Evolutionary conservation across 1,140 invertebrate genomes (phyloP).

Genomic region (Lerema accius): DNA sequence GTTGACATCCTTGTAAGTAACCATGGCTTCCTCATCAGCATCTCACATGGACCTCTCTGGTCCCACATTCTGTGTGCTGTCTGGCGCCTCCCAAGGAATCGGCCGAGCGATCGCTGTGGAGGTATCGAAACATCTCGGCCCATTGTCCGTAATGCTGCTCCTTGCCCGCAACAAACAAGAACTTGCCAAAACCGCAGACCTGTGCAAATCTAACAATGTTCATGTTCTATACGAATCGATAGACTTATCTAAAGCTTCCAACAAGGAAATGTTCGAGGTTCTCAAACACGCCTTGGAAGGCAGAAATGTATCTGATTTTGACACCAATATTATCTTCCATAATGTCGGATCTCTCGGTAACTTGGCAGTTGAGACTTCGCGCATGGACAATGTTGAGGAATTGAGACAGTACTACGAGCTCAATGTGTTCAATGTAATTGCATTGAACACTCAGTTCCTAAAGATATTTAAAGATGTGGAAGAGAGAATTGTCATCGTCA

Average conservation of each 20-base stretch:
- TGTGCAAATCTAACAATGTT: slow-evolving; percentile 82
- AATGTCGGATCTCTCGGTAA: slow-evolving; percentile 96
- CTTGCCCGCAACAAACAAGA: slow-evolving; percentile 88
- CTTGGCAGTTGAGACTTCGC: slow-evolving; percentile 83
- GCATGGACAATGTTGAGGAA: slow-evolving; percentile 84
- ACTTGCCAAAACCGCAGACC: slow-evolving; percentile 85
- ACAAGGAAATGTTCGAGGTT: slow-evolving; percentile 77
- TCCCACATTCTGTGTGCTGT: slow-evolving; percentile 86
- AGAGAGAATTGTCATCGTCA: slow-evolving; percentile 86
- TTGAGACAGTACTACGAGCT: slow-evolving; percentile 89
- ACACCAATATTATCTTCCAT: slow-evolving; percentile 91
- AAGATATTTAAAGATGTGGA: slow-evolving; percentile 84
- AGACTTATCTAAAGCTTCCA: slow-evolving; percentile 83
- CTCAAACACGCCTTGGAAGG: slow-evolving; percentile 73
- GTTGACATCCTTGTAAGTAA: slow-evolving; percentile 63
- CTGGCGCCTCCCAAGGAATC: slow-evolving; percentile 95
- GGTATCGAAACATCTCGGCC: slow-evolving; percentile 84
- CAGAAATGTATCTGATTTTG: slow-evolving; percentile 81
- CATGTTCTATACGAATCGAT: slow-evolving; percentile 81
- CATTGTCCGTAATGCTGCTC: slow-evolving; percentile 88
- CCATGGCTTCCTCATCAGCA: slow-evolving; percentile 67
- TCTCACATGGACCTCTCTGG: slow-evolving; percentile 76
- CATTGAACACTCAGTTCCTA: slow-evolving; percentile 91
- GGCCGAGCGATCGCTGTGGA: slow-evolving; percentile 90
- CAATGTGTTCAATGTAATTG: slow-evolving; percentile 91